Evolutionary conservation across 2,113 vertebrate species (phyloP).

Genomic region (Psammodynastes pulverulentus): DNA sequence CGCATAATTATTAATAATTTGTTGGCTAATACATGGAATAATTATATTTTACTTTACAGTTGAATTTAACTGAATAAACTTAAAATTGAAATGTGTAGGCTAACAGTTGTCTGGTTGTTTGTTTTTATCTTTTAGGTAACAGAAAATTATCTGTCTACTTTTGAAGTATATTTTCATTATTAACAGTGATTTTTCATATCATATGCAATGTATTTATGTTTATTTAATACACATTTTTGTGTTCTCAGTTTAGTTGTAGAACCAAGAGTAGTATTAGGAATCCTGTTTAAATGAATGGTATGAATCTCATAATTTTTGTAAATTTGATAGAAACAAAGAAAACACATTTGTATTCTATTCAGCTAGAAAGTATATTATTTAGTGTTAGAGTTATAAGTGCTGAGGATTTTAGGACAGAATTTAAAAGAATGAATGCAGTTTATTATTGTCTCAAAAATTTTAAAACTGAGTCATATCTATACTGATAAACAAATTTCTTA

Average conservation of each 20-base stretch:
- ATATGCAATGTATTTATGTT: background rate
- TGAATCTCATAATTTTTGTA: background rate
- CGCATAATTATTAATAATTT: slow-evolving; percentile 49
- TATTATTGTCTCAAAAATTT: slow-evolving; percentile 34
- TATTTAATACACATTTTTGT: background rate
- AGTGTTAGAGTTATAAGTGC: slow-evolving; percentile 51
- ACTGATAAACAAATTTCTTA: slow-evolving; percentile 35
- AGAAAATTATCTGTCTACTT: background rate
- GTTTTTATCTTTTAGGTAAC: background rate
- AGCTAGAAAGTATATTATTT: slow-evolving; percentile 54
- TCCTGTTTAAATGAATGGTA: slow-evolving; percentile 38
- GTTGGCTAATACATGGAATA: slow-evolving; percentile 31
- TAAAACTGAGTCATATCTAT: slow-evolving; percentile 35
- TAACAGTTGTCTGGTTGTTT: background rate
- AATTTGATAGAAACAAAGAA: slow-evolving; percentile 42
- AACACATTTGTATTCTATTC: slow-evolving; percentile 56
- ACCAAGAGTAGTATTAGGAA: background rate
- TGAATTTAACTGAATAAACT: background rate
- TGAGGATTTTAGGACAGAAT: slow-evolving; percentile 61
- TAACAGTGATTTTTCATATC: background rate
- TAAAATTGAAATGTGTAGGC: slow-evolving; percentile 4
- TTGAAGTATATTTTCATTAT: background rate
- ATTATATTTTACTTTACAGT: slow-evolving; percentile 28
- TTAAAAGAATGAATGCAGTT: slow-evolving; percentile 59
- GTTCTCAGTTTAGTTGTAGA: background rate